phyloP scores from a whole-genome alignment of 2,113 vertebrate species.

The Burhinus bistriatus region DNA sequence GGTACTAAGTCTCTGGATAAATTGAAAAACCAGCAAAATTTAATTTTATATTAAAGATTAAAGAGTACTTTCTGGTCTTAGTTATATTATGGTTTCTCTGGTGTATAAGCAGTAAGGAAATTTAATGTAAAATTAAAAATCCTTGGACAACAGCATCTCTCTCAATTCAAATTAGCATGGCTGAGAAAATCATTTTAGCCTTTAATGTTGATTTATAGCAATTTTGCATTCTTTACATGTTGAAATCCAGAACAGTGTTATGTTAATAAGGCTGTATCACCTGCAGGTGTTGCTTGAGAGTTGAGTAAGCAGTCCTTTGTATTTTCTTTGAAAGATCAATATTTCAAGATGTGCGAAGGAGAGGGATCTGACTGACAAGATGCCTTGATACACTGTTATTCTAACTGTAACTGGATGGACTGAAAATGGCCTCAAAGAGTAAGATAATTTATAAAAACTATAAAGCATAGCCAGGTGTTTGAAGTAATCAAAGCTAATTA shows the following conservation, averaged over 20 bases:
- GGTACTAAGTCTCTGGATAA: constrained; percentile 21
- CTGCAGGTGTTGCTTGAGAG: neutral
- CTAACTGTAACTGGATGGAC: neutral
- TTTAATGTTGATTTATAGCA: constrained; percentile 27
- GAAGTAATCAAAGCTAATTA: neutral
- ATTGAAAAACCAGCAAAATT: constrained; percentile 40
- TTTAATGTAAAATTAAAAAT: constrained; percentile 34
- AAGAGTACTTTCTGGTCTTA: constrained; percentile 20
- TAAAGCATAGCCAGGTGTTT: neutral
- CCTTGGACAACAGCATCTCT: neutral
- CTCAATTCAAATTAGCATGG: neutral
- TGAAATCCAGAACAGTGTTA: neutral
- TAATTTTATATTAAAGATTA: constrained; percentile 60
- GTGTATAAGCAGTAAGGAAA: constrained; percentile 3
- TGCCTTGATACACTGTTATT: neutral
- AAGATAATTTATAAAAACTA: neutral
- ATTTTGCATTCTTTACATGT: neutral
- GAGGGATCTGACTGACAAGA: neutral
- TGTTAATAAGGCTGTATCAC: neutral
- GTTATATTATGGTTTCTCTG: constrained; percentile 28
- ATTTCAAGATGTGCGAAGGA: neutral
- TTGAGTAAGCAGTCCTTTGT: neutral
- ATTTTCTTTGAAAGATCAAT: constrained; percentile 21
- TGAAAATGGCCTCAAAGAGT: constrained; percentile 11
- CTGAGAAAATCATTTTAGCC: constrained; percentile 20